Evolutionary conservation across 2,797 vertebrate species (phyloP), one percentile per base, ranked within the genome.

Genomic region (Halcyon leucocephala): DNA sequence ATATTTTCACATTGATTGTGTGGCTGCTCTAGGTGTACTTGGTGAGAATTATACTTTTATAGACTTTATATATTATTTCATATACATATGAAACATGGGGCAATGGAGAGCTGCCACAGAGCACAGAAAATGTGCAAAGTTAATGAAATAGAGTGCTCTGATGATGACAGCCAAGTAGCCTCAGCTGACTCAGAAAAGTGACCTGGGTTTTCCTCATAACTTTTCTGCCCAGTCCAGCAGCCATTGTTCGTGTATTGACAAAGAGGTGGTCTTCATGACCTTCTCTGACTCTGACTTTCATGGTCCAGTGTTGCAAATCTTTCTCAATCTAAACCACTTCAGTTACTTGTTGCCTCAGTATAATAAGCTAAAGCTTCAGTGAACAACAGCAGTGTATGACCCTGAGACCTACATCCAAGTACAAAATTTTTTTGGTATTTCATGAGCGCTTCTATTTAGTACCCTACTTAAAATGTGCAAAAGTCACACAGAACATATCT

Each of bases 171-270:
- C 49, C 76, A 60, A 42, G 55, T 33, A 77, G 29, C 64, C 55
- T 57, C 57, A 87, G 49, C 58, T 88, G 46, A 35, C 73, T 90
- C 29, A 46, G 52, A 58, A 54, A 61, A 66, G 66, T 62, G 22
- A 64, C 28, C 16, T 66, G 29, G 52, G 8, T 66, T 74, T 90
- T 84, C 18, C 26, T 81, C 19, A 3, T 48, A 57, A 62, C 7
- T 76, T 81, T 66, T 76, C 29, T 82, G 24, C 49, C 28, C 12
- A 15, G 49, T 49, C 41, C 72, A 78, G 39, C 49, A 65, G 19
- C 3, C 2, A 0, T 14, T 65, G 5, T 14, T n/a, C 0, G 0
- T 66, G 8, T 42, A 12, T 48, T 88, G 66, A 21, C 14, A 31
- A 44, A 69, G 44, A 54, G 19, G 24, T 60, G 73, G 44, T 77